A percentile compares a stretch with the other conserved stretches of the same genome.
These are phyloP conservation scores for Babylonia areolata DNA, from an alignment of 1,140 invertebrate genomes.

Conservation along the genomic window DNA sequence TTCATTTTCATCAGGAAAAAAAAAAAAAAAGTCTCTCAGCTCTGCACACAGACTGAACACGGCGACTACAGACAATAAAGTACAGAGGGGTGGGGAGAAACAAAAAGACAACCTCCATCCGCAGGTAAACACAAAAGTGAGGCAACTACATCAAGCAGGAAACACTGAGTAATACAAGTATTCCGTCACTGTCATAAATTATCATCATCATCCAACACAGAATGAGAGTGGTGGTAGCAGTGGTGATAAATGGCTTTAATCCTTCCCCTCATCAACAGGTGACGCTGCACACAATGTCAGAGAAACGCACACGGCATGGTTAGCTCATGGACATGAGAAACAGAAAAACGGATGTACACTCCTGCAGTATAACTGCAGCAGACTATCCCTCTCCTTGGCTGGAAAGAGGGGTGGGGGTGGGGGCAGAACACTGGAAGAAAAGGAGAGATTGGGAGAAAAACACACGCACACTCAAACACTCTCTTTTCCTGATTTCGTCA, in stretches of 20 bases:
- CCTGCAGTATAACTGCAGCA: neutral
- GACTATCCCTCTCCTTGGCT: too few relatives aligned
- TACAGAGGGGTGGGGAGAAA: neutral
- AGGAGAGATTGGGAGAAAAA: too few relatives aligned
- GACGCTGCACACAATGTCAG: neutral
- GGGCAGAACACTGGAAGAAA: too few relatives aligned
- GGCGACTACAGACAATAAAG: neutral
- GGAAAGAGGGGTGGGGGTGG: too few relatives aligned
- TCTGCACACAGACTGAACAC: constrained; percentile 27
- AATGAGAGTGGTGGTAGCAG: neutral
- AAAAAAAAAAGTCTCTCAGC: constrained; percentile 18
- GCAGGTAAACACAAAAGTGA: neutral
- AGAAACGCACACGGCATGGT: neutral
- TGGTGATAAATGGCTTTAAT: too few relatives aligned
- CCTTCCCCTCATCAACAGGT: neutral
- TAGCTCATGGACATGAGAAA: too few relatives aligned
- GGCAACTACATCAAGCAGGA: constrained; percentile 21
- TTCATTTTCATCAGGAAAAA: constrained; percentile 34
- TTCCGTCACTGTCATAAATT: neutral
- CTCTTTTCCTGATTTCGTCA: too few relatives aligned
- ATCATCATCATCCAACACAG: neutral
- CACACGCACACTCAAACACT: too few relatives aligned
- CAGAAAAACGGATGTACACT: neutral
- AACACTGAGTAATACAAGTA: neutral
- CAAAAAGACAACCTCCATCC: neutral